Conservation (phyloP, 2,113 vertebrate genomes). For the Pantherophis guttatus region DNA sequence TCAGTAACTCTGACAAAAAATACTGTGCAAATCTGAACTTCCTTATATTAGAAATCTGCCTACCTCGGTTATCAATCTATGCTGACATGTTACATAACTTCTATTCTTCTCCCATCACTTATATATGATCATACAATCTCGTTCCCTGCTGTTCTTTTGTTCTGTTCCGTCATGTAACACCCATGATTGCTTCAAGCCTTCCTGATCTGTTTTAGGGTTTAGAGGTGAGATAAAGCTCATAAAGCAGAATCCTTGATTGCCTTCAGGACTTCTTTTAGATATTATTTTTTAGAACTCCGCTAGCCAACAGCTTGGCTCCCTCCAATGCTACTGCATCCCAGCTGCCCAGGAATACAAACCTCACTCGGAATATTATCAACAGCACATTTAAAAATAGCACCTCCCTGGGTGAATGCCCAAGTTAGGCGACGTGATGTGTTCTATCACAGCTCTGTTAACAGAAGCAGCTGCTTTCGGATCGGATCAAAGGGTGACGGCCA, state of each 20-base stretch:
- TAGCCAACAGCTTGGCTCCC: not conserved
- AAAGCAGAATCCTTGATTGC: not conserved
- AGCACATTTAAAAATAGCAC: slow-evolving; percentile 18
- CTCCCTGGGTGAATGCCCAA: not conserved
- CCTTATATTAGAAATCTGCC: not conserved
- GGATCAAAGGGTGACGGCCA: not conserved
- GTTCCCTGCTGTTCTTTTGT: not conserved
- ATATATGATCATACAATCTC: not conserved
- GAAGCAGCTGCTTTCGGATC: slow-evolving; percentile 14
- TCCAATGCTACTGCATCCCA: not conserved
- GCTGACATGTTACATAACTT: not conserved
- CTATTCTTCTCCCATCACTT: too few relatives aligned
- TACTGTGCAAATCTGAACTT: not conserved
- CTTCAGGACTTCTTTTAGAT: not conserved
- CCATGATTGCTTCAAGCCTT: not conserved
- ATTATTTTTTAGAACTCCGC: not conserved
- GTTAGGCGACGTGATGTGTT: not conserved
- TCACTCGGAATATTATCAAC: not conserved
- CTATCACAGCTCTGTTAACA: not conserved
- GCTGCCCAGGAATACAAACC: not conserved
- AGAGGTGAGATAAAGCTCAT: not conserved
- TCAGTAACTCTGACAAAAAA: not conserved
- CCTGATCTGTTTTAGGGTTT: not conserved
- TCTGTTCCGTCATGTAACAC: not conserved
- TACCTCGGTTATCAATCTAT: not conserved